Conservation (phyloP, 2,888 invertebrate genomes). For the Dynastes tityus region DNA sequence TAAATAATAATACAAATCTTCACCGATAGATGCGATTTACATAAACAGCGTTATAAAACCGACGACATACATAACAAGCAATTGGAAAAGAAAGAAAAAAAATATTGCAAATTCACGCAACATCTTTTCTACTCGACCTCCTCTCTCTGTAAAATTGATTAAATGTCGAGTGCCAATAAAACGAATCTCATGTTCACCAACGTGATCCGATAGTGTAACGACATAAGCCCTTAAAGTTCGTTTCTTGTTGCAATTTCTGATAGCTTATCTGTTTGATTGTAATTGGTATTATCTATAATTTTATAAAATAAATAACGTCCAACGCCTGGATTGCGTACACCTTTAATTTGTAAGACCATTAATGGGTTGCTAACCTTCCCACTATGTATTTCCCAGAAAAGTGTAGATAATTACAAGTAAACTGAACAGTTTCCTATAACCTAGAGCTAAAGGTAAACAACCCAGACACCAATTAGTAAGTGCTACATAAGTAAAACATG, state of each 20-base stretch:
- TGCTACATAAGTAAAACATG: background rate
- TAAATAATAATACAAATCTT: background rate
- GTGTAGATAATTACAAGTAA: no score
- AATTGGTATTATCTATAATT: background rate
- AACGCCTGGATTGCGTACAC: no score
- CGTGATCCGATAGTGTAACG: conserved; percentile 14
- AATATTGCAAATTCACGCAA: background rate
- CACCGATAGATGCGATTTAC: conserved; percentile 6
- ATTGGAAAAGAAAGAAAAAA: background rate
- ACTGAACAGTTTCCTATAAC: no score
- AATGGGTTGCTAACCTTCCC: background rate
- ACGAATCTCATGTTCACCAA: conserved; percentile 27
- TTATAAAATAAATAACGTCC: background rate
- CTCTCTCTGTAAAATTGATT: background rate
- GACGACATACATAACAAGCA: background rate
- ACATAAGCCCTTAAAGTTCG: conserved; percentile 17
- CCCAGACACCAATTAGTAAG: background rate
- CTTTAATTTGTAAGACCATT: no score
- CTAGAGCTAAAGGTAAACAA: no score
- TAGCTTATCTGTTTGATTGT: background rate
- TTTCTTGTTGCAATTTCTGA: background rate
- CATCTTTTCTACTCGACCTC: conserved; percentile 8
- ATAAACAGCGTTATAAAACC: conserved; percentile 33
- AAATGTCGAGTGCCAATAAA: conserved; percentile 33
- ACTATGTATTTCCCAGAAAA: background rate